Evolutionary conservation across 2,888 invertebrate species (phyloP).

Genomic region (Papilio gigon): DNA sequence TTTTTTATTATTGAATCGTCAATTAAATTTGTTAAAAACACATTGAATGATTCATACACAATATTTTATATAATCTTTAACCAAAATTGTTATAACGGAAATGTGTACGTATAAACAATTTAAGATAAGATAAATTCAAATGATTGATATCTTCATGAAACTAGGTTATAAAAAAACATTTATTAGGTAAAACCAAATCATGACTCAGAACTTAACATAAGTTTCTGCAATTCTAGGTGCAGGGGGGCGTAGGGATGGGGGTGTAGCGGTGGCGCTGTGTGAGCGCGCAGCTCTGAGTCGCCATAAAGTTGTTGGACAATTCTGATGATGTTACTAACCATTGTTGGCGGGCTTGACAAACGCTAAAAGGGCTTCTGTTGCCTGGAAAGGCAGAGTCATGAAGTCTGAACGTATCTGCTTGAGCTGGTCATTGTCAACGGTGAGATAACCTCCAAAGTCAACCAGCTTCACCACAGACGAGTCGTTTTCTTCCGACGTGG

Average conservation of each 20-base stretch:
- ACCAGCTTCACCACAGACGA: slow-evolving; percentile 93
- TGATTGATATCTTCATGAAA: not conserved
- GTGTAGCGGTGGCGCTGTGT: too few relatives aligned
- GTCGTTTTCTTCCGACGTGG: slow-evolving; percentile 85
- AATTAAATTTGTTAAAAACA: slow-evolving; percentile 6
- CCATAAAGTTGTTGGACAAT: slow-evolving; percentile 27
- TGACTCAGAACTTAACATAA: too few relatives aligned
- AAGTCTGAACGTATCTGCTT: slow-evolving; percentile 97
- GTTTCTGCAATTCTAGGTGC: too few relatives aligned
- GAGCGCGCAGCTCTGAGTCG: too few relatives aligned
- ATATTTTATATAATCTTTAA: not conserved
- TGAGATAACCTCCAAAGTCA: slow-evolving; percentile 97
- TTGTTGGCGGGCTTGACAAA: slow-evolving; percentile 91
- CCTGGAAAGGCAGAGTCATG: slow-evolving; percentile 97
- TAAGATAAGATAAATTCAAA: slow-evolving; percentile 15
- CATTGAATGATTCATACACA: not conserved
- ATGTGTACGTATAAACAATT: slow-evolving; percentile 2
- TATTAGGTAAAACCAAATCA: too few relatives aligned
- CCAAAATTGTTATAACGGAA: not conserved
- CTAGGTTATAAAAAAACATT: slow-evolving; percentile 14
- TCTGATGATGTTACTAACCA: slow-evolving; percentile 68
- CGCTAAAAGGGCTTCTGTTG: slow-evolving; percentile 96
- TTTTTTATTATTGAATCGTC: slow-evolving; percentile 7
- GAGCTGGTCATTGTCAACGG: slow-evolving; percentile 88
- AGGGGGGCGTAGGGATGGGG: too few relatives aligned